Conservation (phyloP, 2,888 invertebrate species). For the Crocallis elinguaria region DNA sequence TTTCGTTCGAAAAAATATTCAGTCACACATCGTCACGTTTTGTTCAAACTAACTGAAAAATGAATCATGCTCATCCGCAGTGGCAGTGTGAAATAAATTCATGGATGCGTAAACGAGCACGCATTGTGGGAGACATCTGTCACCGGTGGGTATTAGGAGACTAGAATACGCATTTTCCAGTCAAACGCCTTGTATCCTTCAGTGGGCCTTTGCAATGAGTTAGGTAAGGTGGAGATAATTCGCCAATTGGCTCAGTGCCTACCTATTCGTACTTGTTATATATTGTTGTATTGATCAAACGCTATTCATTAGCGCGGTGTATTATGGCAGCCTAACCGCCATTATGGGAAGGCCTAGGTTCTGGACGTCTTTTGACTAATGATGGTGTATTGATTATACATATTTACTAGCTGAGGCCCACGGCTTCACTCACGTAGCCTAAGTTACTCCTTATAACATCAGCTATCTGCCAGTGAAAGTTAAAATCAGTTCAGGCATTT, state of each 20-base stretch:
- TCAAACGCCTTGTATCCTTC: slow-evolving; percentile 13
- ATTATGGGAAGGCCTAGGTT: too few species aligned
- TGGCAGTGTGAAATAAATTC: slow-evolving; percentile 41
- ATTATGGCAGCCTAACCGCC: too few species aligned
- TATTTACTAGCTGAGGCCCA: too few species aligned
- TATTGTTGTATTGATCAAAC: too few species aligned
- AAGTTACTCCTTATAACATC: too few species aligned
- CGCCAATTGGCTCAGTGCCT: neutral
- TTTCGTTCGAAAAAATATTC: slow-evolving; percentile 13
- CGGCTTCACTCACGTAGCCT: too few species aligned
- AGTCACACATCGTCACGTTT: slow-evolving; percentile 26
- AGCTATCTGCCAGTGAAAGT: too few species aligned
- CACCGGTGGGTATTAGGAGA: slow-evolving; percentile 16
- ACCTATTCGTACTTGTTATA: too few species aligned
- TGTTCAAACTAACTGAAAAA: slow-evolving; percentile 44
- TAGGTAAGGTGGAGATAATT: neutral
- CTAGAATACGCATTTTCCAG: slow-evolving; percentile 23
- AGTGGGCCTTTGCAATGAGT: slow-evolving; percentile 8
- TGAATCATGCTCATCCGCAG: slow-evolving; percentile 38
- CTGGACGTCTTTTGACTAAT: too few species aligned
- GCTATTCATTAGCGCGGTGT: too few species aligned
- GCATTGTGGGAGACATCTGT: slow-evolving; percentile 33
- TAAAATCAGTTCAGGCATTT: too few species aligned
- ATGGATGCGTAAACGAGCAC: slow-evolving; percentile 41
- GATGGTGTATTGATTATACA: too few species aligned